These are phyloP conservation scores for Halcyon senegalensis DNA, from an alignment of 2,113 vertebrate species.

Conservation along the genomic window DNA sequence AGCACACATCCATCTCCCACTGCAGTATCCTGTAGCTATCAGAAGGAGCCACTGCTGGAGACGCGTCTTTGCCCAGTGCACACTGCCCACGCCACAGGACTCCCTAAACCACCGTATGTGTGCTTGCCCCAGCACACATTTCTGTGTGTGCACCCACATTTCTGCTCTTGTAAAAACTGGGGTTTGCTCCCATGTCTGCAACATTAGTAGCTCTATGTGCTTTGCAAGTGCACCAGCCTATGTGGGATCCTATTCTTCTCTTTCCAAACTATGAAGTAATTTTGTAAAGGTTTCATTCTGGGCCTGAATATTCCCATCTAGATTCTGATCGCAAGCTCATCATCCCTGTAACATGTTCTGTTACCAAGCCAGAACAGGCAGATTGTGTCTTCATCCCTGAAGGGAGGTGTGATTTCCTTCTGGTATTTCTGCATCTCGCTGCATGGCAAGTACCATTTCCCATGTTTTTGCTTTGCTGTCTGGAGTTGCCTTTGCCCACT, in stretches of 20 bases:
- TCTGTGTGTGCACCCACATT: not conserved
- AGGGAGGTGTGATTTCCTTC: not conserved
- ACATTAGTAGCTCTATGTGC: not conserved
- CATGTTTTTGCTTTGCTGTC: not conserved
- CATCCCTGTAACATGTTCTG: not conserved
- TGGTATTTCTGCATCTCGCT: not conserved
- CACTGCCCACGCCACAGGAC: fast-evolving
- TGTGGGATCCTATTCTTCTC: not conserved
- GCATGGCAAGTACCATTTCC: not conserved
- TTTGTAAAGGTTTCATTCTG: not conserved
- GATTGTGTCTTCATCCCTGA: not conserved
- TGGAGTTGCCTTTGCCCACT: not conserved
- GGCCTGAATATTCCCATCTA: not conserved
- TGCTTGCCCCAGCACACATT: not conserved
- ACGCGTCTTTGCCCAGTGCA: not conserved
- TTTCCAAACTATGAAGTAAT: not conserved
- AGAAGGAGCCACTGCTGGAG: not conserved
- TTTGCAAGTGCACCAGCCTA: not conserved
- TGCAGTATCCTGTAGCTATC: not conserved
- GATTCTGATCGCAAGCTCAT: not conserved
- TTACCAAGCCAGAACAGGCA: not conserved
- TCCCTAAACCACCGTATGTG: fast-evolving
- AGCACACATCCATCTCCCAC: not conserved
- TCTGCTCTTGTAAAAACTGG: not conserved
- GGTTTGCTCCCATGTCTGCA: not conserved